Percentiles rank a stretch among this genome's conserved stretches.
These are phyloP conservation scores for Folsomia manolachei DNA, from an alignment of 2,888 invertebrate genomes.

Conservation along the genomic window DNA sequence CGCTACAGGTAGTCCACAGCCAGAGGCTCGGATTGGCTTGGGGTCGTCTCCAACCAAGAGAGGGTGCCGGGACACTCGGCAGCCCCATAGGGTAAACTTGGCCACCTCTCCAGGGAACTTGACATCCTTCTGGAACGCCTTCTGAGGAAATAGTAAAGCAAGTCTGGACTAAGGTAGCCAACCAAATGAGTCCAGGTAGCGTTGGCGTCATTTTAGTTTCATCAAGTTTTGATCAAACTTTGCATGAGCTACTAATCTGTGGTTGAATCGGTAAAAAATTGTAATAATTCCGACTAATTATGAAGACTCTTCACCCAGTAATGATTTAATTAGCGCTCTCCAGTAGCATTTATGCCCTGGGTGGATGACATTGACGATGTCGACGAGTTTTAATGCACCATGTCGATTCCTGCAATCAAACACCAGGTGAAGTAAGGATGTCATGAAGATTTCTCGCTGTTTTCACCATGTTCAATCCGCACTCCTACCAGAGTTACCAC, in stretches of 20 bases:
- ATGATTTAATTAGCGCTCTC: conserved; percentile 13
- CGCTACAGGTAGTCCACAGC: conserved; percentile 37
- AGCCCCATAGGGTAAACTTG: conserved; percentile 42
- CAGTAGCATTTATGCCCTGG: no score
- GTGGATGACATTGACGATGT: no score
- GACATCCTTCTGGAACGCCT: conserved; percentile 43
- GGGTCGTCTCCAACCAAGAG: conserved; percentile 42
- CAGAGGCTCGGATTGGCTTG: conserved; percentile 39
- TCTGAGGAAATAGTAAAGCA: conserved; percentile 41
- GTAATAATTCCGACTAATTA: no score
- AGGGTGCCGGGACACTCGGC: conserved; percentile 31
- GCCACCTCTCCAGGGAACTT: conserved; percentile 34
- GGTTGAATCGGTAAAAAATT: no score
- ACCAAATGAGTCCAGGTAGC: no score
- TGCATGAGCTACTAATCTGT: no score
- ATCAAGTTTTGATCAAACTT: no score
- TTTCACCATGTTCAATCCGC: conserved; percentile 16
- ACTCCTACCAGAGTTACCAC: conserved; percentile 10
- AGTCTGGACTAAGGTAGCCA: no score
- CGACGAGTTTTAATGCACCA: conserved; percentile 5
- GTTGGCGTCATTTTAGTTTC: no score
- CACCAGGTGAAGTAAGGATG: conserved; percentile 22
- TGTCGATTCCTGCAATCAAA: conserved; percentile 20
- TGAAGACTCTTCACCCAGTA: no score
- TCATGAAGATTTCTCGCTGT: conserved; percentile 17